Conservation (phyloP, 2,888 invertebrate genomes). For the Ophion ellenae region DNA sequence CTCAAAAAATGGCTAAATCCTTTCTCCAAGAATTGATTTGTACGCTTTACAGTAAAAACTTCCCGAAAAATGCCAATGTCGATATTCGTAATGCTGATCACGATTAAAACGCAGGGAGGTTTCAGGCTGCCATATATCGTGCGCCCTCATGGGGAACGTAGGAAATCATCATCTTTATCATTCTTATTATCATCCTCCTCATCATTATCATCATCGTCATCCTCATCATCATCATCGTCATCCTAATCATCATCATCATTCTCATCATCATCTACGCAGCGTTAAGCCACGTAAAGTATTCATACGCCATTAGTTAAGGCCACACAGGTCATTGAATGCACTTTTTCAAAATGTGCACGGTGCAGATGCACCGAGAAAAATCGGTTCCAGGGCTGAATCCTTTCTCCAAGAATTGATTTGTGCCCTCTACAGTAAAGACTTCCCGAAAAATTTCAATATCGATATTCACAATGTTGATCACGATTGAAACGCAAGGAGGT, state of each 20-base stretch:
- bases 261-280: conserved; percentile 36
- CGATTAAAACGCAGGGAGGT: background rate
- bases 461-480: background rate
- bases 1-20: background rate
- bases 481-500: background rate
- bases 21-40: background rate
- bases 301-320: conserved; percentile 41
- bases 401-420: background rate
- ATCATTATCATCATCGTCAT: conserved; percentile 16
- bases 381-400: background rate
- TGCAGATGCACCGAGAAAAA: background rate
- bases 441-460: background rate
- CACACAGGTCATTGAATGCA: conserved; percentile 5
- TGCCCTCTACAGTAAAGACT: background rate
- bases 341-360: too few species aligned
- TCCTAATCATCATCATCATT: conserved; percentile 21
- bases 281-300: conserved; percentile 65
- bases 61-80: background rate
- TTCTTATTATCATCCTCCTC: conserved; percentile 1
- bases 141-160: background rate
- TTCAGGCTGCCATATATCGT: background rate
- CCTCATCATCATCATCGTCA: conserved; percentile 2
- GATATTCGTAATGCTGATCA: background rate
- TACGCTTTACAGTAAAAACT: background rate
- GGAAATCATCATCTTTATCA: conserved; percentile 17